Conservation (phyloP, 2,113 vertebrate genomes). For the Daboia siamensis region DNA sequence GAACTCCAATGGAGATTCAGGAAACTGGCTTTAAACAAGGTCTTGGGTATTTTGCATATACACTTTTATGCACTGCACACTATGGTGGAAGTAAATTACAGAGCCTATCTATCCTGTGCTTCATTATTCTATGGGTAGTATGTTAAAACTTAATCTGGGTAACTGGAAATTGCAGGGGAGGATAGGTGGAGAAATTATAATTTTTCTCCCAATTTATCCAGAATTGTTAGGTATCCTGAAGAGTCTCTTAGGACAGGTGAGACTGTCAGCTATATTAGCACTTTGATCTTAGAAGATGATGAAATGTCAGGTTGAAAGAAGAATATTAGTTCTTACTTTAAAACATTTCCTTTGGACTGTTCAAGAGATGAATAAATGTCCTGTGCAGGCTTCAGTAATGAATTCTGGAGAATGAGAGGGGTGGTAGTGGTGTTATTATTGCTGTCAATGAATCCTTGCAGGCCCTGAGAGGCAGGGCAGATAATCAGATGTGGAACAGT, state of each 20-base stretch:
- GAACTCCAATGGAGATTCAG: neutral
- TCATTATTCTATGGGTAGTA: neutral
- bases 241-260: neutral
- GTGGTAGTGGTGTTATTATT: neutral
- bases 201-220: neutral
- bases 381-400: rapidly evolving
- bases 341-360: neutral
- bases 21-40: neutral
- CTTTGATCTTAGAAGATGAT: neutral
- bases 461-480: neutral
- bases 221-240: neutral
- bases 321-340: neutral
- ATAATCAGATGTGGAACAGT: neutral
- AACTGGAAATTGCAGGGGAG: neutral
- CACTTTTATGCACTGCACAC: neutral
- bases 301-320: neutral
- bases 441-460: neutral
- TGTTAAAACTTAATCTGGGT: neutral
- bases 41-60: neutral
- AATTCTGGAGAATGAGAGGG: neutral
- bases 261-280: neutral
- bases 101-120: neutral
- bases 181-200: neutral
- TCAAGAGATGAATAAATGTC: neutral
- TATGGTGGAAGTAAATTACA: neutral